A percentile compares a stretch with the other conserved stretches of the same genome.
Conservation (phyloP, 35 echinoderm and acorn worm species). For the Diadema setosum region DNA sequence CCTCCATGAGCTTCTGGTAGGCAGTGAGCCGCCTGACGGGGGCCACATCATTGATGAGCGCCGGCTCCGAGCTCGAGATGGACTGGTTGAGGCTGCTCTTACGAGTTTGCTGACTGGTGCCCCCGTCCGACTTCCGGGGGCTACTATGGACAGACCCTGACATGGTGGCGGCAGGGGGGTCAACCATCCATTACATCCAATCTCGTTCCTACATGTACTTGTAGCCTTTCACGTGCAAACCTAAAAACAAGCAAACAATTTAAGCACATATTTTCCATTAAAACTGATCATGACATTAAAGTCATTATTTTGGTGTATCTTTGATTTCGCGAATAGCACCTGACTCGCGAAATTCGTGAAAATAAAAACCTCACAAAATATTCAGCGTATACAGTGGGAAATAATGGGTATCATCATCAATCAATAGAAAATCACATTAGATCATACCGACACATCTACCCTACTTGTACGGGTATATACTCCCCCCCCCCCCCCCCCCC, state of each 20-base stretch:
- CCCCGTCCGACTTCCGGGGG: neutral
- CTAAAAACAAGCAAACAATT: neutral
- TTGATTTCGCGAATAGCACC: neutral
- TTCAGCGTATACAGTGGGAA: too few species aligned
- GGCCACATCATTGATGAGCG: neutral
- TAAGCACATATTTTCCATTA: neutral
- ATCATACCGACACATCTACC: too few species aligned
- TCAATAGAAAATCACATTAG: too few species aligned
- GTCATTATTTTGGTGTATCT: neutral
- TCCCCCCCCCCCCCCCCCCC: too few species aligned
- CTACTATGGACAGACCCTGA: neutral
- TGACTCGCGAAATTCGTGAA: neutral
- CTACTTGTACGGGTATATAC: too few species aligned
- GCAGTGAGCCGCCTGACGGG: conserved; percentile 61
- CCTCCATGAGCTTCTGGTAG: conserved; percentile 79
- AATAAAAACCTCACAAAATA: too few species aligned
- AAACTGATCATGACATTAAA: neutral
- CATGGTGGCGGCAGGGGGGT: neutral
- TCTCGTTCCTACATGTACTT: neutral
- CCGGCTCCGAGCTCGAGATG: neutral
- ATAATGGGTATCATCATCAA: too few species aligned
- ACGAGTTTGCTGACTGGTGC: neutral
- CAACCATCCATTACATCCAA: neutral
- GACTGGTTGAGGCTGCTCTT: neutral
- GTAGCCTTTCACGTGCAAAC: too few species aligned